A percentile compares a stretch with the other conserved stretches of the same genome.
Evolutionary conservation across 2,888 invertebrate genomes (phyloP).

Genomic region (Bhutanitis thaidina): DNA sequence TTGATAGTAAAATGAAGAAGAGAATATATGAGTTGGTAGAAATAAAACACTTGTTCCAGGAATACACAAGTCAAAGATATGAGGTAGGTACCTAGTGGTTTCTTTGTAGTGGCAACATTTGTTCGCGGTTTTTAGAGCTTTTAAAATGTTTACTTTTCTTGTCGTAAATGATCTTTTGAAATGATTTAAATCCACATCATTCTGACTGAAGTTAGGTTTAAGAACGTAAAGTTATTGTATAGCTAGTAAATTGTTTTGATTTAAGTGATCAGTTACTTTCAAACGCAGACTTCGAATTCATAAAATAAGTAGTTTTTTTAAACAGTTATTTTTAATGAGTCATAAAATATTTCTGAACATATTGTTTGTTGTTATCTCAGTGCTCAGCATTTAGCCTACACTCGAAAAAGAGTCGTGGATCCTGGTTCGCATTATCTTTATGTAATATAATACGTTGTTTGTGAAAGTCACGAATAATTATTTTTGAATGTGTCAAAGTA

Average conservation of each 20-base stretch:
- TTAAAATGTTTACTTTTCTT: constrained; percentile 29
- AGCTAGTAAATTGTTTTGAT: constrained; percentile 3
- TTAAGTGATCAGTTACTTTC: background rate
- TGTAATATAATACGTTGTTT: too few relatives aligned
- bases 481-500: too few relatives aligned
- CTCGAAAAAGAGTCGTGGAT: too few relatives aligned
- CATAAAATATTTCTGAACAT: too few relatives aligned
- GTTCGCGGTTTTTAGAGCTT: constrained; percentile 29
- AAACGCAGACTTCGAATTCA: too few relatives aligned
- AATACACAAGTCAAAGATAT: constrained; percentile 5
- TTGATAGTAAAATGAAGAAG: too few relatives aligned
- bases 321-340: too few relatives aligned
- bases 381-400: too few relatives aligned
- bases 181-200: constrained; percentile 26
- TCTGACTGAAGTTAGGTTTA: constrained; percentile 1
- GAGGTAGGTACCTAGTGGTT: constrained; percentile 10
- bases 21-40: background rate
- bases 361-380: too few relatives aligned
- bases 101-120: constrained; percentile 24
- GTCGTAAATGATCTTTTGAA: constrained; percentile 24
- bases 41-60: constrained; percentile 4
- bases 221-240: background rate
- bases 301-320: too few relatives aligned
- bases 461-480: too few relatives aligned
- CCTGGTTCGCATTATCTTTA: too few relatives aligned